Evolutionary conservation across 2,888 invertebrate genomes (phyloP).

Genomic region (Drosophila silvestris): DNA sequence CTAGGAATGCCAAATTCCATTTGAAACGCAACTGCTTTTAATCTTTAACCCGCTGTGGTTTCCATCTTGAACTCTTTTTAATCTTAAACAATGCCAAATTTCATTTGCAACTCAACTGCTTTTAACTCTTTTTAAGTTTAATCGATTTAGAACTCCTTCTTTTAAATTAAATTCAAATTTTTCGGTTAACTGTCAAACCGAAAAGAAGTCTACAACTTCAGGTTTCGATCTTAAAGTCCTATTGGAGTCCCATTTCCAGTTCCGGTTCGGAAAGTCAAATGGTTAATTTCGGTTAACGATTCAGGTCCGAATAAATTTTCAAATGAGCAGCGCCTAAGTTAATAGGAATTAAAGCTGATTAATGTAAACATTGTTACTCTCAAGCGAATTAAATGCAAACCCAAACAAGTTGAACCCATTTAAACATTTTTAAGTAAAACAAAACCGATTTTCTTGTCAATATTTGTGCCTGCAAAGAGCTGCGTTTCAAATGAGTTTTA

Average conservation of each 20-base stretch:
- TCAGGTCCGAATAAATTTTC: not conserved
- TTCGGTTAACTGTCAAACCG: not conserved
- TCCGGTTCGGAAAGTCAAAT: not conserved
- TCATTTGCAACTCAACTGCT: slow-evolving; percentile 7
- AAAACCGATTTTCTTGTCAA: not conserved
- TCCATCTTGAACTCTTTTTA: not conserved
- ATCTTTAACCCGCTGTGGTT: not conserved
- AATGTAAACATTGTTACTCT: not conserved
- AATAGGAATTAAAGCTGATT: not conserved
- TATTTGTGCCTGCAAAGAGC: not conserved
- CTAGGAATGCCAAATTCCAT: slow-evolving; percentile 39
- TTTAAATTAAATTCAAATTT: not conserved
- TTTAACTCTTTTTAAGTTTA: not conserved
- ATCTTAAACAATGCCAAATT: not conserved
- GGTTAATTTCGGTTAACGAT: not conserved
- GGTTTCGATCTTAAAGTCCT: not conserved
- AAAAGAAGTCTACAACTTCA: not conserved
- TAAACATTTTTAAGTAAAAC: not conserved
- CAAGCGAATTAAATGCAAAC: not conserved
- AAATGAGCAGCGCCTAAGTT: not conserved
- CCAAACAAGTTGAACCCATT: not conserved
- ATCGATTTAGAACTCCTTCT: not conserved
- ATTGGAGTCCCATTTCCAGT: not conserved
- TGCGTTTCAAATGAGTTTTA: slow-evolving; percentile 9
- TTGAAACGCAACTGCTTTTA: slow-evolving; percentile 27